Evolutionary conservation across 2,797 vertebrate genomes (phyloP).

Genomic region (Coregonus sp.): DNA sequence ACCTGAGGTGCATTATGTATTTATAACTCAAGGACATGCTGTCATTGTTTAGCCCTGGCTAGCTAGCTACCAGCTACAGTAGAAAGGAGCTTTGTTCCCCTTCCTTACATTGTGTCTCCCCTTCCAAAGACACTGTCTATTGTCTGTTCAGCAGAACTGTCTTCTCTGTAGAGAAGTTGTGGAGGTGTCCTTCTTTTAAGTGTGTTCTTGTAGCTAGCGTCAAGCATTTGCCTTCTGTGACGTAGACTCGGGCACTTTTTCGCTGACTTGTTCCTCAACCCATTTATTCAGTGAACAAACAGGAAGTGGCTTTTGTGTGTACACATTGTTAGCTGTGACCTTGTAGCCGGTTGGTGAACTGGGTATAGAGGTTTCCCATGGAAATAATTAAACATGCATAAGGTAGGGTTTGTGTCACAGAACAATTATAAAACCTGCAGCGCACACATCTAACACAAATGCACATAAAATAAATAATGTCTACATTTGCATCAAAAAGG

Average conservation of each 20-base stretch:
- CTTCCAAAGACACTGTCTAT: conserved; percentile 66
- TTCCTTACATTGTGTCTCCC: conserved; percentile 53
- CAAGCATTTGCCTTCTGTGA: conserved; percentile 11
- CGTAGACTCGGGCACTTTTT: background rate
- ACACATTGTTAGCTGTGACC: background rate
- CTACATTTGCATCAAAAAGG: background rate
- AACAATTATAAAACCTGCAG: too few relatives aligned
- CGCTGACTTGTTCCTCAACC: conserved; percentile 15
- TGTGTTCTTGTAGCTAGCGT: conserved; percentile 31
- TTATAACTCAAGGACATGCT: conserved; percentile 84
- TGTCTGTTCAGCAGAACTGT: conserved; percentile 62
- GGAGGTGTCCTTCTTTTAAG: conserved; percentile 45
- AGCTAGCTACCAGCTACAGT: conserved; percentile 63
- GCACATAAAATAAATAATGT: background rate
- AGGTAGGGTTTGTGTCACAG: background rate
- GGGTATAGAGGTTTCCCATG: background rate
- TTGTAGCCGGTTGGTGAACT: too few relatives aligned
- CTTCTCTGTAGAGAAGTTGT: conserved; percentile 47
- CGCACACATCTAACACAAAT: too few relatives aligned
- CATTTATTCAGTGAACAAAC: background rate
- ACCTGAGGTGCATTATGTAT: conserved; percentile 81
- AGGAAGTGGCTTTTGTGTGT: background rate
- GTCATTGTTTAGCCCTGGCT: conserved; percentile 76
- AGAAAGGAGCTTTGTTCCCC: conserved; percentile 60
- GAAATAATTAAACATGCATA: background rate